Evolutionary conservation across 2,797 vertebrate genomes (phyloP).

Genomic region (Sardinella longiceps): DNA sequence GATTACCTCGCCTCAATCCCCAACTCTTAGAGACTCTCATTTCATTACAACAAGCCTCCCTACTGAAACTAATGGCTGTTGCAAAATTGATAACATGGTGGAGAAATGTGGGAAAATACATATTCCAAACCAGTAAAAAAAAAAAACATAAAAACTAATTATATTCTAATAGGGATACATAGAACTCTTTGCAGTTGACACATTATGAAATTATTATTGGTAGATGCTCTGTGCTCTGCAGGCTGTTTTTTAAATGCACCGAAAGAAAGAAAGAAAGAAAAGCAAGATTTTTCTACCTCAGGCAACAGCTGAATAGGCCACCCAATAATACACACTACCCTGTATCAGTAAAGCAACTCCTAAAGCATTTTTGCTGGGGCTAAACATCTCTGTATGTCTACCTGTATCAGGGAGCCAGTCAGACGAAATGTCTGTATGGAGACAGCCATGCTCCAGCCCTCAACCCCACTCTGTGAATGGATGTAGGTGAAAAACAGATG

Average conservation of each 20-base stretch:
- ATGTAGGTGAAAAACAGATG: conserved; percentile 10
- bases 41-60: conserved; percentile 14
- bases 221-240: neutral
- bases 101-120: neutral
- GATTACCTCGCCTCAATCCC: conserved; percentile 53
- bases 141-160: neutral
- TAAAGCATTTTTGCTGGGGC: neutral
- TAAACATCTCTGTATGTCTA: conserved; percentile 9
- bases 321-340: neutral
- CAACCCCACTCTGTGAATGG: conserved; percentile 3
- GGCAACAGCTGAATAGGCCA: neutral
- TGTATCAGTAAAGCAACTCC: conserved; percentile 4
- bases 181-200: neutral
- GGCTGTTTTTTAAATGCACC: neutral
- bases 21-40: neutral
- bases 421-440: neutral
- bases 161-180: neutral
- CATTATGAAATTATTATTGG: neutral
- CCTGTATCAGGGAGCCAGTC: conserved; percentile 5
- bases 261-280: neutral
- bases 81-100: conserved; percentile 10
- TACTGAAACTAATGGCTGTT: conserved; percentile 40
- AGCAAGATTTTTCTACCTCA: neutral
- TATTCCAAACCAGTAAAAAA: neutral
- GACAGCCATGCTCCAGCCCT: neutral